These are phyloP conservation scores for Dicranocentrus wangi DNA, from an alignment of 2,888 invertebrate genomes.

Conservation along the genomic window DNA sequence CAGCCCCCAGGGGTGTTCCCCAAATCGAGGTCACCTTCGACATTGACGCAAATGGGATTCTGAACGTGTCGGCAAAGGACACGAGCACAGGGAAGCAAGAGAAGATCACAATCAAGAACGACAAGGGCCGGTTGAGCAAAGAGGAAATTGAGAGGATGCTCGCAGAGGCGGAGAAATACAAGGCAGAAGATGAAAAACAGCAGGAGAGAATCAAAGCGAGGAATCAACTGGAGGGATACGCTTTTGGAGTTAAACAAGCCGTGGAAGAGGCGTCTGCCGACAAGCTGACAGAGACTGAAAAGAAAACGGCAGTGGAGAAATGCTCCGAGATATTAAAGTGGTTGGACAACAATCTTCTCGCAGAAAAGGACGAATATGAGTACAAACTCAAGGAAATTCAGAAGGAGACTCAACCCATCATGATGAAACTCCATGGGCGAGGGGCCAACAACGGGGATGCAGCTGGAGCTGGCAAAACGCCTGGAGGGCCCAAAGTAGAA, in stretches of 20 bases:
- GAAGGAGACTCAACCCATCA: conserved; percentile 84
- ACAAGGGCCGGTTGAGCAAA: conserved; percentile 88
- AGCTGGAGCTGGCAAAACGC: too few species aligned
- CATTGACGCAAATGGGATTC: conserved; percentile 90
- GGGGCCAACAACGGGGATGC: too few species aligned
- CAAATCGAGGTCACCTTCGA: too few species aligned
- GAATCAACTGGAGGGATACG: conserved; percentile 83
- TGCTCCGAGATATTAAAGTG: conserved; percentile 76
- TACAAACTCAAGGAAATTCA: conserved; percentile 85
- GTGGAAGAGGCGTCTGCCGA: conserved; percentile 78
- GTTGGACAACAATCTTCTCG: conserved; percentile 86
- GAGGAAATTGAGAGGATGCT: conserved; percentile 90
- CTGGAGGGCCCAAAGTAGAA: too few species aligned
- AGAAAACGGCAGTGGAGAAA: conserved; percentile 73
- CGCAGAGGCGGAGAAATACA: conserved; percentile 85
- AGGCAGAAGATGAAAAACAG: conserved; percentile 83
- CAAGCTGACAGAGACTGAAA: too few species aligned
- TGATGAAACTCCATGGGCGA: conserved; percentile 86
- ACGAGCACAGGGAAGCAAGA: conserved; percentile 86
- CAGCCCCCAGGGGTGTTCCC: conserved; percentile 83
- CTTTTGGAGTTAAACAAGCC: conserved; percentile 82
- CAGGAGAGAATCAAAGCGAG: conserved; percentile 81
- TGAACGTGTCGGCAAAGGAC: conserved; percentile 78
- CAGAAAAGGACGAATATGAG: conserved; percentile 86
- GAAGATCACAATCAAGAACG: conserved; percentile 89